Evolutionary conservation across 2,113 vertebrate species (phyloP), one percentile per base, ranked within the genome.

Genomic region (Sula dactylatra): DNA sequence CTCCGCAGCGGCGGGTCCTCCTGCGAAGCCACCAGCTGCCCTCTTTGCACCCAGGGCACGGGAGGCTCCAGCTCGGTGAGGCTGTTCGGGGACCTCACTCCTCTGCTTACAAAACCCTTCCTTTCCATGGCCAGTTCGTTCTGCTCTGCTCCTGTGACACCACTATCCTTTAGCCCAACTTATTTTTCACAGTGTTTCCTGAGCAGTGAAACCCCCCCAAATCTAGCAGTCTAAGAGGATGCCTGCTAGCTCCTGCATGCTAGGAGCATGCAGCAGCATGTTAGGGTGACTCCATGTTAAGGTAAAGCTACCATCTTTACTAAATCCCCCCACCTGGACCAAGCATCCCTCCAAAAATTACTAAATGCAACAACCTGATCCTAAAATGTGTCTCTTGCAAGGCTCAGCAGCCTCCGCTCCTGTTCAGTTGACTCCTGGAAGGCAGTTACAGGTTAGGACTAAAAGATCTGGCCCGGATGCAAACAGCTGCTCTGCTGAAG

Each of bases 401-500:
- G 69, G 61, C 64, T 79, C 38, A 21, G 42, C 47, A 74, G 29
- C 38, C 26, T 52, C 66, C 4, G 1, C 56, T 66, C 26, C 47
- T 65, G n/a, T 70, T 72, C 27, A 24, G 0, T n/a, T 65, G 62
- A 40, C 47, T 47, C 56, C 73, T 72, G 82, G 34, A 71, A 88
- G 58, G 45, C 16, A 47, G 20, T 38, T 82, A 52, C 71, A 88
- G 77, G 54, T 77, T 21, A 56, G 67, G 54, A 77, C 76, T 77
- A 5, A 94, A 69, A 82, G 58, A 86, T 54, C 93, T 52, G 72
- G 25, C 76, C 3, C 1, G 88, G 50, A 70, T 62, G 67, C 58
- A 77, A 93, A 40, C 74, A 93, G 80, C 93, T 92, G 50, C 76
- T 94, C 80, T 42, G 19, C 45, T 88, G 88, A 77, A 78, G 76